These are phyloP conservation scores for Hetaerina titia DNA, from an alignment of 2,888 invertebrate species.

Conservation along the genomic window DNA sequence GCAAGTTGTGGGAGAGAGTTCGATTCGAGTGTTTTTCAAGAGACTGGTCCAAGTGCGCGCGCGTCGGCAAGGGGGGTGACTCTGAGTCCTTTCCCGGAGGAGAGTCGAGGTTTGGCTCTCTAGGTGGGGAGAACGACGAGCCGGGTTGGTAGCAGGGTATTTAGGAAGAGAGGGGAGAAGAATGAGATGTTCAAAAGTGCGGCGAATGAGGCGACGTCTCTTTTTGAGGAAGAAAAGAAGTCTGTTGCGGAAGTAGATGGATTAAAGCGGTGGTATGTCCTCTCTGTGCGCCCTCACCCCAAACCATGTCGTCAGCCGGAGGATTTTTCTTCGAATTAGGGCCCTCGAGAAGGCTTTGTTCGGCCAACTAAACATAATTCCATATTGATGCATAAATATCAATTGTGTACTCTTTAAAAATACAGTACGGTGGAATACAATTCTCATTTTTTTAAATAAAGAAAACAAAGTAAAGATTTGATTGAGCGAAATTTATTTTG, in stretches of 20 bases:
- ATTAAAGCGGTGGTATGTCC: not conserved
- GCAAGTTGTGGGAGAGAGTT: not conserved
- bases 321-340: not conserved
- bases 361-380: too few relatives aligned
- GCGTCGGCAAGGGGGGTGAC: not conserved
- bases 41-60: not conserved
- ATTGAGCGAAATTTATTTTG: too few relatives aligned
- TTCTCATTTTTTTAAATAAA: too few relatives aligned
- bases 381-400: too few relatives aligned
- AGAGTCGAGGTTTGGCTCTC: not conserved
- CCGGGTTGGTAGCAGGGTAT: too few relatives aligned
- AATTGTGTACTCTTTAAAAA: too few relatives aligned
- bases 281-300: not conserved
- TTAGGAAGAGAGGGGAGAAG: not conserved
- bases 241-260: not conserved
- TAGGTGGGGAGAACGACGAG: not conserved
- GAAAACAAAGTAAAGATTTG: too few relatives aligned
- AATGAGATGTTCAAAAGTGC: not conserved
- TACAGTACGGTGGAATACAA: too few relatives aligned
- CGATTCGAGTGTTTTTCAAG: conserved; percentile 8
- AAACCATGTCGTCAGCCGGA: not conserved
- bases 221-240: not conserved
- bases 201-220: not conserved
- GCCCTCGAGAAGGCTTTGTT: not conserved
- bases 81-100: not conserved